A percentile compares a stretch with the other conserved stretches of the same genome.
Evolutionary conservation across 2,797 vertebrate species (phyloP).

Genomic region (Xiphorhynchus erythropygius): DNA sequence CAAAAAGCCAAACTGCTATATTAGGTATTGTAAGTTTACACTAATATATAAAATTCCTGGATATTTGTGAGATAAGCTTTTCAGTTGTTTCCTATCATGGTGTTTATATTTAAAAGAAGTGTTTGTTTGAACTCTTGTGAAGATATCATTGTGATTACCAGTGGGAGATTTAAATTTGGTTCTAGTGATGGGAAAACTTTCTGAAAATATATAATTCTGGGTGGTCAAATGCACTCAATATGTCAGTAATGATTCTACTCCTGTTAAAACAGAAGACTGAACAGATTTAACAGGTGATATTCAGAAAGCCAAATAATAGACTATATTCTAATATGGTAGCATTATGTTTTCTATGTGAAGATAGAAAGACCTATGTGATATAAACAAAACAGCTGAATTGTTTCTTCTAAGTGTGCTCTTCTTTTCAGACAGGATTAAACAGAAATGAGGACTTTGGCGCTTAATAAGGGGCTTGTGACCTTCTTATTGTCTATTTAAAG

Average conservation of each 20-base stretch:
- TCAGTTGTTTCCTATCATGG: neutral
- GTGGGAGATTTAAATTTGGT: neutral
- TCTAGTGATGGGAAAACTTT: neutral
- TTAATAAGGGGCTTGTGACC: neutral
- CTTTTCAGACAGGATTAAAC: neutral
- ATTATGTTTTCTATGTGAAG: neutral
- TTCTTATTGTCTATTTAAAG: neutral
- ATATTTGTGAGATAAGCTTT: neutral
- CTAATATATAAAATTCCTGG: neutral
- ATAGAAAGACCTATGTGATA: neutral
- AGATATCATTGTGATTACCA: neutral
- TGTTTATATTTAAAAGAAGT: neutral
- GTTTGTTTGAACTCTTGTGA: neutral
- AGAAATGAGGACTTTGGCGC: neutral
- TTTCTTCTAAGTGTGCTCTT: neutral
- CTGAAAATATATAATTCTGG: conserved; percentile 2
- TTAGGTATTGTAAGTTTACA: neutral
- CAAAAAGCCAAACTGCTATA: neutral
- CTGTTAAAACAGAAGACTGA: neutral
- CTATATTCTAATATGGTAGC: neutral
- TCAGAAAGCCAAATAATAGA: neutral
- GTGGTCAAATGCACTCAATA: neutral
- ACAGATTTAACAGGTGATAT: neutral
- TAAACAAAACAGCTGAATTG: neutral
- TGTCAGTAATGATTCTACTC: neutral